Evolutionary conservation across 2,113 vertebrate genomes (phyloP), one percentile per base, ranked within the genome.

Genomic region (Boleophthalmus pectinirostris): DNA sequence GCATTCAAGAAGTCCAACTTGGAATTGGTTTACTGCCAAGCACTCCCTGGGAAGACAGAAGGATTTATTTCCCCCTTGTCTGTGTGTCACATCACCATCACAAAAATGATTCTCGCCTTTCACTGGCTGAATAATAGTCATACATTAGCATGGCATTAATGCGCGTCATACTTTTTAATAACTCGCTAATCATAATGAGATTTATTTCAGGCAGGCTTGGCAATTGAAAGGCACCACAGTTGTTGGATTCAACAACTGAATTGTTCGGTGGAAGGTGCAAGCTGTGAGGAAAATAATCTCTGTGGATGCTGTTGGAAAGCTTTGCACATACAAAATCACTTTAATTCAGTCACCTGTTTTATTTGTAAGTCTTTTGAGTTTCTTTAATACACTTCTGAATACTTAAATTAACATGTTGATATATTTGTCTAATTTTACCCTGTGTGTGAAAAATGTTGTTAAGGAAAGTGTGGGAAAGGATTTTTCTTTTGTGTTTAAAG

Each of bases 1-100:
- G 81, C 85, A 85, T 90, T 90, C 88, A 90, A 90, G 87, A 91
- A 87, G 87, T 79, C 85, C 83, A 88, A 86, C 88, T 90, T 86
- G 78, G 82, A 91, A 90, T 90, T 90, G 91, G 92, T 92, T 89
- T 88, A 81, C 90, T 89, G 91, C 90, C 92, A 92, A 89, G 90
- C 84, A 81, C 77, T 79, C 77, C 84, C 84, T 54, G 80, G 81
- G 85, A 90, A 92, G 90, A 89, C 84, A 87, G 87, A 91, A 89
- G 92, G 91, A 93, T 93, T 93, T 91, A 93, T 92, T 87, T 84
- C 87, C 90, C 86, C 87, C 90, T 89, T 92, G 93, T 93, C 92
- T 91, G 83, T 79, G 82, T 92, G 91, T 92, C 91, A 92, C 87
- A 90, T 92, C 89, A 81, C 84, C 84, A 89, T 90, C 91, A 88